Evolutionary conservation across 2,797 vertebrate genomes (phyloP).

Genomic region (Carduelis carduelis): DNA sequence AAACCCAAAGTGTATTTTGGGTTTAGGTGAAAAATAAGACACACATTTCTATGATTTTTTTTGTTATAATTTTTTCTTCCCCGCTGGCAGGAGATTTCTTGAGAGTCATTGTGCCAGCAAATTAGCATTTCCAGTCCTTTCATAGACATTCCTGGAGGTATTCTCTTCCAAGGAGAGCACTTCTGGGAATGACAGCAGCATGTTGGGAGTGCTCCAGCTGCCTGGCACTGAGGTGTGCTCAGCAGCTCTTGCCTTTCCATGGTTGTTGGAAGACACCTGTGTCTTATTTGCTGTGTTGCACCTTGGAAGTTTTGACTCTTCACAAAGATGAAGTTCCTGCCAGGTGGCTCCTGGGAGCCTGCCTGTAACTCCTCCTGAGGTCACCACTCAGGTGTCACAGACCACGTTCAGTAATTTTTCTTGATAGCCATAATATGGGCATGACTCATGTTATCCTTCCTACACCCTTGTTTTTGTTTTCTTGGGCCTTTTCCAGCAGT

Average conservation of each 20-base stretch:
- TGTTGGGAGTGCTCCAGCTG: conserved; percentile 31
- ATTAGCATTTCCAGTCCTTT: conserved; percentile 71
- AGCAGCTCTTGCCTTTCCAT: neutral
- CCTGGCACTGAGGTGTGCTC: neutral
- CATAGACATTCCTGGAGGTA: conserved; percentile 70
- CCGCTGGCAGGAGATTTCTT: conserved; percentile 40
- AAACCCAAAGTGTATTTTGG: rapidly evolving
- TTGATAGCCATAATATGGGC: conserved; percentile 5
- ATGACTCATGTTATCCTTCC: neutral
- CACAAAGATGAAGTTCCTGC: neutral
- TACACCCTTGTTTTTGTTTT: conserved; percentile 10
- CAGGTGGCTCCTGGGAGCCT: neutral
- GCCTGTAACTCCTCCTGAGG: neutral
- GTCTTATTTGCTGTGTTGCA: neutral
- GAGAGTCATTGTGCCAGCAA: conserved; percentile 49
- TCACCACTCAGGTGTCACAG: neutral
- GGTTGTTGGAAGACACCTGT: neutral
- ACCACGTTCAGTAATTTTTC: neutral
- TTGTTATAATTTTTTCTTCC: neutral
- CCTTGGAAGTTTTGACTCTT: neutral
- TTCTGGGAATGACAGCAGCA: conserved; percentile 56
- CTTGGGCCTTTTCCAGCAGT: neutral
- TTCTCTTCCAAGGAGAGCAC: conserved; percentile 55
- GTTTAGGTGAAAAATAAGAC: neutral
- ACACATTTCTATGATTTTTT: neutral